Evolutionary conservation across 2,888 invertebrate species (phyloP), one percentile per base, ranked within the genome.

Genomic region (Chrysolina americana): DNA sequence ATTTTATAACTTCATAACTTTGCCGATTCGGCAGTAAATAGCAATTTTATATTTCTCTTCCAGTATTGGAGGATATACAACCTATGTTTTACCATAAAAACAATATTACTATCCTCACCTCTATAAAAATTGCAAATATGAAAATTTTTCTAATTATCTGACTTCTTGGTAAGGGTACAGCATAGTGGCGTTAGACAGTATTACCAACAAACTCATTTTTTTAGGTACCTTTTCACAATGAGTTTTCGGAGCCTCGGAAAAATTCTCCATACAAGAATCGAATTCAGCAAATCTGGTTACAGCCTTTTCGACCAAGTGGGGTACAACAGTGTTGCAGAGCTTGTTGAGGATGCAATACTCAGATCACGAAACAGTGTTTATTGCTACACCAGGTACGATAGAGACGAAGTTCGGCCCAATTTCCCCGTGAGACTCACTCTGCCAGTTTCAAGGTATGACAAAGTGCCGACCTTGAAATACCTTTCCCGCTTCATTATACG

Each of bases 241-340:
- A 94, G 94, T 85, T 95, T 95, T 87, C 91, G 94, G 47, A 91
- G 91, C 82, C 89, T 91, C 73, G 93, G 93, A 23, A 81, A 81
- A 81, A 93, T 94, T 0, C 89, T 94, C 71, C 95, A 95, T 84
- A 92, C 94, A 70, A 90, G 94, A 47, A 93, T 95, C 80, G 94
- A 94, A 85, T 92, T 93, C 83, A 91, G 92, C 80, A 92, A 92
- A 63, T 88, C 88, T 17, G 82, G 83, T 10, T 83, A 82, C 71
- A 81, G 79, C 65, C 77, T 83, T 3, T 80, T 81, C 44, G 80
- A 81, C 48, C 81, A 82, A 21, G 68, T 76, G 80, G 89, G 90
- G 68, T 90, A 90, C 80, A 83, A 88, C 41, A 92, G 93, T 0
- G 92, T 95, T 76, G 92, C 92, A 9, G 93, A 93, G 81, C 89